Percentiles rank a stretch among this genome's conserved stretches.
These are phyloP conservation scores for Poecile atricapillus DNA, from an alignment of 2,113 vertebrate species.

Conservation along the genomic window DNA sequence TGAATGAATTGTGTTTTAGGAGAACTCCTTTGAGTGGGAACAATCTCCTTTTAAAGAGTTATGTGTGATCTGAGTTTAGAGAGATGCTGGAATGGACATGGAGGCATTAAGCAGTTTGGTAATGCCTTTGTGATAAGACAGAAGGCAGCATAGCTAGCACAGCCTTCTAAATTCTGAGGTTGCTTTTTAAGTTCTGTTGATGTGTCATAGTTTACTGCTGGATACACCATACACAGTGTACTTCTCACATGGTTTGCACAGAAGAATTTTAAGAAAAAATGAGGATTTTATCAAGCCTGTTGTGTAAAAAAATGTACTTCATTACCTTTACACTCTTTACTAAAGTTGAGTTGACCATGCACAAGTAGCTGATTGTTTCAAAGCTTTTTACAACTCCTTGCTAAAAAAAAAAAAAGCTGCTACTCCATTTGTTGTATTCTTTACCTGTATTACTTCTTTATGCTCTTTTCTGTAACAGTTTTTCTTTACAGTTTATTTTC, in stretches of 20 bases:
- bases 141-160: background rate
- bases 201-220: background rate
- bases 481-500: background rate
- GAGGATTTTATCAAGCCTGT: background rate
- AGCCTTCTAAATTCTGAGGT: background rate
- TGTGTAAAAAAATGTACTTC: background rate
- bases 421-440: background rate
- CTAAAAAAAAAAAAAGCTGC: background rate
- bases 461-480: background rate
- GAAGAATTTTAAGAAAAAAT: background rate
- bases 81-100: background rate
- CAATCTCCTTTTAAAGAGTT: background rate
- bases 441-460: background rate
- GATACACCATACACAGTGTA: rapidly evolving
- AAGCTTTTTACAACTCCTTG: background rate
- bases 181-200: background rate
- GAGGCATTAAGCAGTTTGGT: background rate
- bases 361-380: background rate
- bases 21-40: background rate
- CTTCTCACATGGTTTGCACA: background rate
- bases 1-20: background rate
- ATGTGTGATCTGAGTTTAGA: background rate
- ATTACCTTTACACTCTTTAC: background rate
- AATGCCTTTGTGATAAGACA: background rate
- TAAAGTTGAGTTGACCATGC: background rate